Base-by-base conservation (phyloP, 2,113 vertebrate genomes). In the Lanius ludovicianus region DNA sequence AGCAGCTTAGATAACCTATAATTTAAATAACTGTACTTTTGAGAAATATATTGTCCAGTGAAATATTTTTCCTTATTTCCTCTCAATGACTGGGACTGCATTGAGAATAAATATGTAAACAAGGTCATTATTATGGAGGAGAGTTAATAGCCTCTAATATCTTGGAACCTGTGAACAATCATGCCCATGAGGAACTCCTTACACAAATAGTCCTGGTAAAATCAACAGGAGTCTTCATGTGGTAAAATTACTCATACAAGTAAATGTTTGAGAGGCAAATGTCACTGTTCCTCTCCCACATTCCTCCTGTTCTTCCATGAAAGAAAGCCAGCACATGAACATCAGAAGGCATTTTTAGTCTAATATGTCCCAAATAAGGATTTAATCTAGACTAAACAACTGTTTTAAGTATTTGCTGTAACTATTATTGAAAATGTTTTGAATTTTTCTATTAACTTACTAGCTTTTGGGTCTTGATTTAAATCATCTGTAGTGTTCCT, bases 321-420 rank as follows among this genome's bases (percentile, higher is more conserved):
- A 89, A 69, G 27, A 24, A 90, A 62, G 42, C 24, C 47, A 88
- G 35, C 39, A 56, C 27, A 57, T 63, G 67, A 73, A 64, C 24
- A 91, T 27, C 50, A 62, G 49, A 89, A 49, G 39, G 50, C 55
- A 50, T 93, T 93, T 96, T 93, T 65, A 50, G 79, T 74, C 49
- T 44, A 71, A 7, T 52, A 49, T 23, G 42, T 80, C 75, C 39
- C 73, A 84, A 95, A 89, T 24, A 93, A 90, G 86, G 69, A 89
- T 84, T 93, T 88, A 50, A 81, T 81, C 25, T 90, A 95, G 92
- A 96, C 83, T 86, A 89, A 86, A 90, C 70, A 86, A 93, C 37
- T 47, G 44, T 30, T 96, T 74, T 85, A 79, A 59, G 17, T 68
- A 70, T 69, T 94, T 95, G n/a, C 35, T 84, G 55, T 33, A 71